phyloP scores from a whole-genome alignment of 1,140 invertebrate genomes.

The Formica exsecta region DNA sequence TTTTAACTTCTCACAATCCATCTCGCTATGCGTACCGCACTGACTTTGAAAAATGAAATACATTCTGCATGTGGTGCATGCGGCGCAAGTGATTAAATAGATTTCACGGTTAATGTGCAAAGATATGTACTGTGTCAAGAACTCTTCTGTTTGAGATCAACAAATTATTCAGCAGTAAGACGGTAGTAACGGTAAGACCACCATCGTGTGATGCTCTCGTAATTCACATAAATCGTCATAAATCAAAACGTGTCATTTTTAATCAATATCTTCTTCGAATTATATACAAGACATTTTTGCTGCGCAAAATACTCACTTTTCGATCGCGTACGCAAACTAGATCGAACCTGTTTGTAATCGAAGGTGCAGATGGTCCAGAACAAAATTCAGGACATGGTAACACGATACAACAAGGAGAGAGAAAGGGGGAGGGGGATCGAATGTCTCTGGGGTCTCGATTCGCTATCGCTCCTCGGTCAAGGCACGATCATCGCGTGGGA shows the following conservation, averaged over 20 bases:
- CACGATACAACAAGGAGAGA: slow-evolving; percentile 10
- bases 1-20: slow-evolving; percentile 46
- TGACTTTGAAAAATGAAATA: slow-evolving; percentile 61
- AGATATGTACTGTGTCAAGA: slow-evolving; percentile 10
- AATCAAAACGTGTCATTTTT: slow-evolving; percentile 8
- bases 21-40: slow-evolving; percentile 35
- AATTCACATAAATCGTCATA: not conserved
- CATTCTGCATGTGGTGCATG: not conserved
- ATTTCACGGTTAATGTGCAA: slow-evolving; percentile 25
- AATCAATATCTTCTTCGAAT: not conserved
- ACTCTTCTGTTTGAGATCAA: slow-evolving; percentile 19
- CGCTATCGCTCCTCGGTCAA: slow-evolving; percentile 76
- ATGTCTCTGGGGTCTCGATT: slow-evolving; percentile 67
- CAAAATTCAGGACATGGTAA: slow-evolving; percentile 57
- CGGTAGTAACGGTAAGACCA: not conserved
- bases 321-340: not conserved
- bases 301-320: not conserved
- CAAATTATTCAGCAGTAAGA: not conserved
- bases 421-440: slow-evolving; percentile 38
- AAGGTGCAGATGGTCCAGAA: slow-evolving; percentile 21
- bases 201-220: not conserved
- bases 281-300: not conserved
- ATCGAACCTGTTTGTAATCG: slow-evolving; percentile 18
- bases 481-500: slow-evolving; percentile 77
- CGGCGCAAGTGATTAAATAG: slow-evolving; percentile 42